phyloP scores from a whole-genome alignment of 2,797 vertebrate species.

The Chrysocyon brachyurus region DNA sequence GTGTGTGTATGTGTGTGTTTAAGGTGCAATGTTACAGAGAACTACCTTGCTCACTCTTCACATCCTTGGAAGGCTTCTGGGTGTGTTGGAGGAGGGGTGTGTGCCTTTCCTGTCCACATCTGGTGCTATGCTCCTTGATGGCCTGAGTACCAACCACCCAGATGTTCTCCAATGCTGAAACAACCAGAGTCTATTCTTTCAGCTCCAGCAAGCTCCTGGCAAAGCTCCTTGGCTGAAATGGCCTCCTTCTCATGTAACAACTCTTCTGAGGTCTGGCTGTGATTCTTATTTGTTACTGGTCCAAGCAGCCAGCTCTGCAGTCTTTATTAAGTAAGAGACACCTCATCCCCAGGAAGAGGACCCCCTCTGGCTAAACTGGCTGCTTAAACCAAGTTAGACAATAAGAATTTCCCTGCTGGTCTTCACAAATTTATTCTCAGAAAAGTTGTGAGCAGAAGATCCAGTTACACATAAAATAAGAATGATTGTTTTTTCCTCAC shows the following conservation, averaged over 20 bases:
- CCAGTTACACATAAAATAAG: not conserved
- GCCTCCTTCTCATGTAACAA: not conserved
- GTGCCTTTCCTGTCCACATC: not conserved
- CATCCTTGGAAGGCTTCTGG: not conserved
- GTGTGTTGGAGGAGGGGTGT: not conserved
- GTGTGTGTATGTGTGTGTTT: too few species aligned
- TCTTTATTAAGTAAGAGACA: slow-evolving; percentile 52
- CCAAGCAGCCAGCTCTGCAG: slow-evolving; percentile 27
- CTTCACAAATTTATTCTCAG: not conserved
- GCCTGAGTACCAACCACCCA: not conserved
- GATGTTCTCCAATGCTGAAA: not conserved
- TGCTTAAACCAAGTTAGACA: slow-evolving; percentile 28
- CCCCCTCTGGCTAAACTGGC: not conserved
- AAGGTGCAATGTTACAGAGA: not conserved
- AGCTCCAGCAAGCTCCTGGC: not conserved
- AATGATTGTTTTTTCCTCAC: not conserved
- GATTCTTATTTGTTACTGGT: slow-evolving; percentile 22
- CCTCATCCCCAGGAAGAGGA: not conserved
- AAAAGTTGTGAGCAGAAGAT: slow-evolving; percentile 20
- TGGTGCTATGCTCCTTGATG: not conserved
- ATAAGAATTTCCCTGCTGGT: not conserved
- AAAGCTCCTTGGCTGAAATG: not conserved
- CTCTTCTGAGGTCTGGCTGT: not conserved
- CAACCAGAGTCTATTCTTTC: not conserved
- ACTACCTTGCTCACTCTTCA: not conserved